Base-by-base conservation (phyloP, 2,797 vertebrate species). In the Nothura maculosa region DNA sequence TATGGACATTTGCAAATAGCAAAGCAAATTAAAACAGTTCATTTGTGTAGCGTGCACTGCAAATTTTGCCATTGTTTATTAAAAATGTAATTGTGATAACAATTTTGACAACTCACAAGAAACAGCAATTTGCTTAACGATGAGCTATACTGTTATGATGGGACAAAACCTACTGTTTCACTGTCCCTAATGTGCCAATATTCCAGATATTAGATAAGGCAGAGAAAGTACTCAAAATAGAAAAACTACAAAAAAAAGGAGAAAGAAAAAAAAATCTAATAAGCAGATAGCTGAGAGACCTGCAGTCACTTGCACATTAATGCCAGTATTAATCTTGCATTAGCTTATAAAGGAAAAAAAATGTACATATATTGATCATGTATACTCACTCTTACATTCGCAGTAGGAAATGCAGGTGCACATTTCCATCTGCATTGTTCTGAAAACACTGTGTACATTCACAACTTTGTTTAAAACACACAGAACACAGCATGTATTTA, bases 21-120 rank as follows among this genome's bases (percentile, higher is more conserved):
- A 4, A 79, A 34, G 22, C 0, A 63, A 64, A 74, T 38, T 20
- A 50, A 77, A 43, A 61, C n/a, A 36, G 19, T 30, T 55, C 3
- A 57, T 15, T 32, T 45, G 4, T 42, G 45, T 24, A n/a, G 9
- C 0, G 0, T 55, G 2, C 11, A 21, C 5, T 52, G 60, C 24
- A 9, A 85, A 85, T 87, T 67, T 16, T 58, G 38, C 2, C 14
- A 1, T 22, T 54, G n/a, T 40, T 7, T 14, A 28, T 60, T 34
- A 78, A 43, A 85, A 87, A 74, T 9, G 2, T 24, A 66, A 6
- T 63, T 69, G 34, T 5, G n/a, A 42, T 43, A 54, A 54, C 7
- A 87, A 36, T 86, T 43, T 88, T 81, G 21, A 54, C 24, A 1
- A 24, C 14, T 36, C 18, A n/a, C 17, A 14, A 61, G 9, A 20